Evolutionary conservation across 2,888 invertebrate genomes (phyloP), one percentile per base, ranked within the genome.

Genomic region (Drosophila limbata): DNA sequence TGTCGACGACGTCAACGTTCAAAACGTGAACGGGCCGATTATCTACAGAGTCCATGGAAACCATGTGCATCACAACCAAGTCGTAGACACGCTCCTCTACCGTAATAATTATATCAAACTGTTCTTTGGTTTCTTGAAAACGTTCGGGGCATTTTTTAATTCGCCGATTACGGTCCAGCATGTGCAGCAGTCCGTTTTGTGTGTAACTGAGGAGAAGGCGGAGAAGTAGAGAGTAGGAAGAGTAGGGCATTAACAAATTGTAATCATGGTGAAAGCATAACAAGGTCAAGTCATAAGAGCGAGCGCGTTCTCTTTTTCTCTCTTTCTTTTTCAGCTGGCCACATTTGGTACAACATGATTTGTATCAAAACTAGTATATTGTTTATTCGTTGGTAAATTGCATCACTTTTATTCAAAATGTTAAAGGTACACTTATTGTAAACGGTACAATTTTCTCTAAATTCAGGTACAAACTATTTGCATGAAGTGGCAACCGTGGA

Each of bases 61-160:
- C 97, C 94, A 98, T 96, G 95, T 96, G 97, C 93, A 98, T 98
- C 60, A 98, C 94, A 19, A 99, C 98, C 94, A 99, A 98, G 93
- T 99, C 99, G 92, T 99, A 99, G 0, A 99, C 99, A 80, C 99
- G 94, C 92, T 99, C 99, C 93, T 99, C 99, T 90, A 98, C 98
- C 0, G 99, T 98, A 81, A 99, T 96, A 68, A 99, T 95, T 60
- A 99, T 95, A 93, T 99, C 98, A 93, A 99, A 99, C 89, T 95
- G 95, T 74, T 99, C 98, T 75, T 94, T 94, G 74, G 96, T 95
- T 10, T 95, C 94, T 93, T 99, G 99, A 93, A 99, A 99, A 84
- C 97, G 95, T 93, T 99, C 98, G 2, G 99, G 99, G 69, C 95
- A 95, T 33, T 95, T 94, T 93, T 99, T 99, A 79, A 99, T 98